Evolutionary conservation across 2,797 vertebrate genomes (phyloP).

Genomic region (Brachyrhaphis roseni): DNA sequence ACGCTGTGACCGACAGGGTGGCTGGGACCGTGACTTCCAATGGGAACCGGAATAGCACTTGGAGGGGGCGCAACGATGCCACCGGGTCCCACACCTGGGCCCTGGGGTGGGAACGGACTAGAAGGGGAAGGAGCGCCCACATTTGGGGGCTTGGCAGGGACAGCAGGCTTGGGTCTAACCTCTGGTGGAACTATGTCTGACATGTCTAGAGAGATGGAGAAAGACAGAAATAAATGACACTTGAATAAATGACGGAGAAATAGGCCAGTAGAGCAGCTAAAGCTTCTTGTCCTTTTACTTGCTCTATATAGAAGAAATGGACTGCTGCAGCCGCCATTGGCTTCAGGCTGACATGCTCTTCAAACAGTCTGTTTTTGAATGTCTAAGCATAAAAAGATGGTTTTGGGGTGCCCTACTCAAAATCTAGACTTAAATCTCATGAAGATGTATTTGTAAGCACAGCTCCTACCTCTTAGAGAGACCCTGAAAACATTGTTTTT

Average conservation of each 20-base stretch:
- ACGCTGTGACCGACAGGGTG: slow-evolving; percentile 28
- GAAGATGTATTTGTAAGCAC: neutral
- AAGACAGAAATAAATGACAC: slow-evolving; percentile 18
- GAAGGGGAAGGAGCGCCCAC: slow-evolving; percentile 74
- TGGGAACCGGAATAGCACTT: slow-evolving; percentile 69
- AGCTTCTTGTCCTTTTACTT: slow-evolving; percentile 3
- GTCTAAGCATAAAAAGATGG: neutral
- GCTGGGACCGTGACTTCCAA: slow-evolving; percentile 56
- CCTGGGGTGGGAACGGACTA: slow-evolving; percentile 75
- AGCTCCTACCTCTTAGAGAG: neutral
- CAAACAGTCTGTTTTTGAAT: neutral
- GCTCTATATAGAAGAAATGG: slow-evolving; percentile 24
- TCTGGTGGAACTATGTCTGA: slow-evolving; percentile 94
- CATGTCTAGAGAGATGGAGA: slow-evolving; percentile 83
- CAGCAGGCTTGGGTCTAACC: slow-evolving; percentile 90
- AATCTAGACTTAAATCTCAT: neutral
- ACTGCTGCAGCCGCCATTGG: neutral
- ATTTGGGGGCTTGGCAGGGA: slow-evolving; percentile 91
- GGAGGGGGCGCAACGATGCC: slow-evolving; percentile 47
- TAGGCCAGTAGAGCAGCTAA: slow-evolving; percentile 49
- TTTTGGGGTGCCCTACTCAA: neutral
- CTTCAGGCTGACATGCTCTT: neutral
- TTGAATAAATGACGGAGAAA: slow-evolving; percentile 14
- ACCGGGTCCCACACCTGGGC: slow-evolving; percentile 53
- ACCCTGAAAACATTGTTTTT: neutral